Conservation (phyloP, 2,797 vertebrate species). For the Novumbra hubbsi region DNA sequence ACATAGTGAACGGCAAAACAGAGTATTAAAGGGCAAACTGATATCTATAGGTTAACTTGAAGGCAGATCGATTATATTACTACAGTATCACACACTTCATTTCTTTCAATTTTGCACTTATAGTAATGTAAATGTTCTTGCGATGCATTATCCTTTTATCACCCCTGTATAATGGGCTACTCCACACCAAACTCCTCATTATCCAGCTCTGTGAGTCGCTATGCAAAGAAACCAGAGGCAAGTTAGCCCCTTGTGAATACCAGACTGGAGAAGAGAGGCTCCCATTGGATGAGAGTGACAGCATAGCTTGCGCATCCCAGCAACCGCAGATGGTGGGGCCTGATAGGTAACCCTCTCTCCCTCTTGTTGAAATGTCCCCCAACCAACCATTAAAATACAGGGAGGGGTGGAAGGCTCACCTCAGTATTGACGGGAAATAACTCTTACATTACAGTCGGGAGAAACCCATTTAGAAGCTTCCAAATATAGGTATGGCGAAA, state of each 20-base stretch:
- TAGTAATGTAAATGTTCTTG: background rate
- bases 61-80: background rate
- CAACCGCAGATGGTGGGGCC: conserved; percentile 37
- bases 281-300: conserved; percentile 23
- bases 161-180: background rate
- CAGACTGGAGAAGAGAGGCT: conserved; percentile 29
- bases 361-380: conserved; percentile 22
- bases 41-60: background rate
- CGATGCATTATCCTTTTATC: background rate
- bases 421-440: conserved; percentile 8
- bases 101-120: conserved; percentile 8
- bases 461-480: background rate
- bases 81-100: conserved; percentile 2
- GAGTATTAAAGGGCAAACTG: conserved; percentile 2
- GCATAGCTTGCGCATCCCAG: conserved; percentile 26
- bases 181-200: conserved; percentile 5
- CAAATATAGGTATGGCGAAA: background rate
- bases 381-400: conserved; percentile 17
- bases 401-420: conserved; percentile 7
- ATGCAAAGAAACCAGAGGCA: conserved; percentile 23
- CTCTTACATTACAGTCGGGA: background rate
- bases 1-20: conserved; percentile 14
- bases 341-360: conserved; percentile 19
- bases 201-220: conserved; percentile 1
- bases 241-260: conserved; percentile 45